These are phyloP conservation scores for Gasterosteus nipponicus DNA, from an alignment of 2,113 vertebrate genomes.

Conservation along the genomic window DNA sequence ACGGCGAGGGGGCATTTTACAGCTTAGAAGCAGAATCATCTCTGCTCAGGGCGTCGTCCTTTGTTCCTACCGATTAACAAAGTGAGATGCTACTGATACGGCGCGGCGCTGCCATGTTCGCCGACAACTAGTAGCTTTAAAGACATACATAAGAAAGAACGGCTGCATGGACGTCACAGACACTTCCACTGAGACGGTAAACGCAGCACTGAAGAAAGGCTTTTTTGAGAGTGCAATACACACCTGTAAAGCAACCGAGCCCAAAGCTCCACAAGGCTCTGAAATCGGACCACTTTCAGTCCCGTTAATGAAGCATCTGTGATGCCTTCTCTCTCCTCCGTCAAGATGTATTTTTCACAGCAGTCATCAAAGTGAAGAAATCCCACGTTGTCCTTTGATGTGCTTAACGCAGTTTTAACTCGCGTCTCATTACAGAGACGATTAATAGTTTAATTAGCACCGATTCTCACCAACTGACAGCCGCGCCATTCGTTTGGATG, in stretches of 20 bases:
- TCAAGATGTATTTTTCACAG: conserved; percentile 65
- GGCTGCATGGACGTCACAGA: conserved; percentile 11
- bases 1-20: conserved; percentile 74
- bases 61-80: conserved; percentile 81
- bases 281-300: conserved; percentile 24
- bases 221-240: neutral
- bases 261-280: conserved; percentile 32
- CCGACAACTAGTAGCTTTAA: conserved; percentile 33
- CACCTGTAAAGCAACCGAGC: neutral
- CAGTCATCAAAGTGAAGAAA: conserved; percentile 75
- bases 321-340: conserved; percentile 59
- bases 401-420: conserved; percentile 72
- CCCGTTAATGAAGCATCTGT: conserved; percentile 59
- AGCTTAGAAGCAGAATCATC: conserved; percentile 77
- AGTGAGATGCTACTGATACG: conserved; percentile 80
- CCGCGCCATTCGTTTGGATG: conserved; percentile 26
- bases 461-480: conserved; percentile 66
- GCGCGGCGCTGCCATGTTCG: conserved; percentile 41
- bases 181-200: conserved; percentile 14
- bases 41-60: conserved; percentile 74
- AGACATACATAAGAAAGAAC: neutral
- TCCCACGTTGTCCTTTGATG: conserved; percentile 74
- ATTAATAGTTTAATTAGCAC: conserved; percentile 80
- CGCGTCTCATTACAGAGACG: conserved; percentile 75
- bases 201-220: neutral